Evolutionary conservation across 2,888 invertebrate genomes (phyloP).

Genomic region (Sphaeridia pumilis): DNA sequence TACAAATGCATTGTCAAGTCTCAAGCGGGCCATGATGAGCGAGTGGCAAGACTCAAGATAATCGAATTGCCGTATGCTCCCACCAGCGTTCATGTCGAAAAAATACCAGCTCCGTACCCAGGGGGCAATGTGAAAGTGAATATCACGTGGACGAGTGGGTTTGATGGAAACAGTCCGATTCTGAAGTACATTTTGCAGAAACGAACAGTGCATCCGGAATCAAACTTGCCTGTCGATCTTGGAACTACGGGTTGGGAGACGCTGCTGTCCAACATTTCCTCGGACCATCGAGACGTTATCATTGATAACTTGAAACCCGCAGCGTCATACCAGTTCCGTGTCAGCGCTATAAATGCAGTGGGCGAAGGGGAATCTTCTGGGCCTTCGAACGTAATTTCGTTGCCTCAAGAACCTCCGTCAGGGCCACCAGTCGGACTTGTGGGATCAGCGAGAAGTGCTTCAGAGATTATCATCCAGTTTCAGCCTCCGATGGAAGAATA

Average conservation of each 20-base stretch:
- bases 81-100: constrained; percentile 62
- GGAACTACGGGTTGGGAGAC: constrained; percentile 56
- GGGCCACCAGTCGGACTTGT: constrained; percentile 90
- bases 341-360: constrained; percentile 91
- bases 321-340: constrained; percentile 88
- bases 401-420: constrained; percentile 97
- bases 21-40: constrained; percentile 83
- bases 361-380: constrained; percentile 87
- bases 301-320: constrained; percentile 83
- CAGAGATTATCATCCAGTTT: constrained; percentile 95
- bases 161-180: constrained; percentile 93
- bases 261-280: constrained; percentile 71
- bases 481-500: constrained; percentile 89
- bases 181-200: constrained; percentile 84
- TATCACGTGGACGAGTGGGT: constrained; percentile 88
- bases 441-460: constrained; percentile 84
- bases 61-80: constrained; percentile 94
- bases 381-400: constrained; percentile 73
- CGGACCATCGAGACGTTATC: constrained; percentile 63
- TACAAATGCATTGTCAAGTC: constrained; percentile 86
- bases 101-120: constrained; percentile 38
- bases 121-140: constrained; percentile 52
- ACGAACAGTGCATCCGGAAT: constrained; percentile 59
- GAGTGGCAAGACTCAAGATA: constrained; percentile 69
- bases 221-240: constrained; percentile 23